Evolutionary conservation across 2,113 vertebrate genomes (phyloP), one percentile per base, ranked within the genome.

Genomic region (Oxygymnocypris stewartii): DNA sequence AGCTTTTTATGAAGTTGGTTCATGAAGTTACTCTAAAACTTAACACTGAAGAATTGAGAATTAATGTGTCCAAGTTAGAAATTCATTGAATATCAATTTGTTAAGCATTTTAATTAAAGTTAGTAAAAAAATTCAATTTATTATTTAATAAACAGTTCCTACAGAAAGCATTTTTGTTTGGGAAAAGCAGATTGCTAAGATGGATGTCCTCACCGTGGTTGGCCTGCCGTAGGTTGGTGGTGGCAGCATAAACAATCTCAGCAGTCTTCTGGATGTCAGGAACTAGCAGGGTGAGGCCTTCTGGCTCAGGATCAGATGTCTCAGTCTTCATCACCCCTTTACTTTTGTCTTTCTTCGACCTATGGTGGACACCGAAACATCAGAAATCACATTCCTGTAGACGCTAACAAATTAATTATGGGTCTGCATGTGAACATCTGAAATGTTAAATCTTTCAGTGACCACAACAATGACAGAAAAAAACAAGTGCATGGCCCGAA

Each of bases 181-280:
- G 44, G 51, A 78, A 78, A 4, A 35, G 49, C 18, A 78, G 49
- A 54, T 23, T 18, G 18, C 25, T 23, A 20, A 40, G 49, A n/a
- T 79, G 35, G 40, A 59, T 71, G 75, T 80, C 42, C 76, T 85
- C 92, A 99, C 98, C 97, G 91, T 99, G 97, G 90, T 98, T 97
- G 74, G 97, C 97, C 88, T 99, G 98, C 49, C 95, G 94, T 49
- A 99, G 94, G 86, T 95, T 98, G 88, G 97, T 99, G 11, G 98
- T 99, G 13, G 98, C 97, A 4, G 95, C 92, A 59, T 95, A 96
- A 82, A 99, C 98, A 0, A 99, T 99, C 93, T 99, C 98, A 0
- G 98, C 98, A 0, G 98, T 99, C 92, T 95, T 97, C 81, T 99
- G 98, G 89, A 99, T 99, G 92, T 99, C 98, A 0, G 98, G 98